Evolutionary conservation across 2,888 invertebrate genomes (phyloP).

Genomic region (Pristionchus mayeri): DNA sequence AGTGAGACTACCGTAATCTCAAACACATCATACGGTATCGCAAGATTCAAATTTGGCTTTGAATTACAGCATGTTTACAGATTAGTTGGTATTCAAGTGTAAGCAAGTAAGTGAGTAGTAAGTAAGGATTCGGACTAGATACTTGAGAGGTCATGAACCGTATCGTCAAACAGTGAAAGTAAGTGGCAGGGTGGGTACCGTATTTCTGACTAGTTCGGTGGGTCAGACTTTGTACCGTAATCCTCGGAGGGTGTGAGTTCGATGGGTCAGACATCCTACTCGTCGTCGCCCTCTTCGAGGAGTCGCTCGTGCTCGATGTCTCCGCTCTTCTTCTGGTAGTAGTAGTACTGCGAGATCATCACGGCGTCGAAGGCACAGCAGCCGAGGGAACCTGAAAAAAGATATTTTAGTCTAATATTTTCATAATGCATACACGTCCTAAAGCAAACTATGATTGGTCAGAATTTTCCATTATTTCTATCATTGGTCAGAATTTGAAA

Average conservation of each 20-base stretch:
- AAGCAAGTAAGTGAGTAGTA: constrained; percentile 13
- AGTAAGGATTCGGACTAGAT: constrained; percentile 9
- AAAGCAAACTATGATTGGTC: too few relatives aligned
- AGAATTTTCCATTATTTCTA: too few relatives aligned
- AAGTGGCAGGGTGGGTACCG: neutral
- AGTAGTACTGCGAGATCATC: constrained; percentile 76
- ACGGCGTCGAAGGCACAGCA: constrained; percentile 77
- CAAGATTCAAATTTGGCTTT: neutral
- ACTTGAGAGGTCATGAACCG: constrained; percentile 23
- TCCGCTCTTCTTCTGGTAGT: constrained; percentile 59
- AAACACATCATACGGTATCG: neutral
- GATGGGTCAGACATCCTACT: constrained; percentile 19
- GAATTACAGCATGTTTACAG: constrained; percentile 3
- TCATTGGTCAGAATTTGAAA: too few relatives aligned
- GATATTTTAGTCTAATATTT: neutral
- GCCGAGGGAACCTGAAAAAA: constrained; percentile 74
- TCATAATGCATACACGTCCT: too few relatives aligned
- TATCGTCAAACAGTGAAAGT: constrained; percentile 15
- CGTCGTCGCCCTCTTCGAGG: constrained; percentile 49
- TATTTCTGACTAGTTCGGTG: neutral
- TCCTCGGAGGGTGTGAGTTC: too few relatives aligned
- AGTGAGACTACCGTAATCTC: constrained; percentile 34
- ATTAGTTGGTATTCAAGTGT: constrained; percentile 29
- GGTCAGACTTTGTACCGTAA: neutral
- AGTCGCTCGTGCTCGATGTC: constrained; percentile 40